These are phyloP conservation scores for Oligia fasciuncula DNA, from an alignment of 2,888 invertebrate species.

Conservation along the genomic window DNA sequence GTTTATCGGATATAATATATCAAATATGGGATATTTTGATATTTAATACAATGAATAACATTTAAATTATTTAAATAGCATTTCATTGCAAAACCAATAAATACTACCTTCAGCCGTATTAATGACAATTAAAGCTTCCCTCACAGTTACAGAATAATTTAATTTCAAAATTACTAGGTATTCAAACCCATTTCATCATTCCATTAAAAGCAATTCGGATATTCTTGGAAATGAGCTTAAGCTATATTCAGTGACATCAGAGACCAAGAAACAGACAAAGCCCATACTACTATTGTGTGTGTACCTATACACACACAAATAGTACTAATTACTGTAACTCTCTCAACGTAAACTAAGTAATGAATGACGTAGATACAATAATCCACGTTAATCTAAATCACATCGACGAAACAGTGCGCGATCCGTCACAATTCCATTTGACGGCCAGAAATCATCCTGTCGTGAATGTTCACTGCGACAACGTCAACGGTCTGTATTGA, in stretches of 20 bases:
- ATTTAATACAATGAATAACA: not conserved
- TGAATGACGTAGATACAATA: not conserved
- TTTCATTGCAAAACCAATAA: no score
- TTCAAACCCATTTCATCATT: no score
- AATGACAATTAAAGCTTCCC: no score
- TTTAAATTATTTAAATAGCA: not conserved
- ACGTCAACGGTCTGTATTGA: slow-evolving; percentile 56
- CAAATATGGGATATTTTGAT: no score
- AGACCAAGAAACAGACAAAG: not conserved
- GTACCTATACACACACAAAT: not conserved
- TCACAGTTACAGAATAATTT: not conserved
- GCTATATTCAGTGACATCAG: not conserved
- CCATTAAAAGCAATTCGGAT: not conserved
- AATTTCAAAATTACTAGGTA: not conserved
- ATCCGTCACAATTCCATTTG: slow-evolving; percentile 48
- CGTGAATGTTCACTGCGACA: slow-evolving; percentile 45
- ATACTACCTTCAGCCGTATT: no score
- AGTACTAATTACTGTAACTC: not conserved
- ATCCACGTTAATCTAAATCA: slow-evolving; percentile 40
- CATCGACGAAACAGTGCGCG: slow-evolving; percentile 20
- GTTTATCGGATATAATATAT: no score
- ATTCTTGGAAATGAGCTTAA: not conserved
- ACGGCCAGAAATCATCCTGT: slow-evolving; percentile 63
- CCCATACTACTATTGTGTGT: not conserved
- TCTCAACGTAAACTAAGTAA: not conserved